Evolutionary conservation across 35 echinoderm and acorn worm genomes (phyloP).

Genomic region (Ophioderma brevispina): DNA sequence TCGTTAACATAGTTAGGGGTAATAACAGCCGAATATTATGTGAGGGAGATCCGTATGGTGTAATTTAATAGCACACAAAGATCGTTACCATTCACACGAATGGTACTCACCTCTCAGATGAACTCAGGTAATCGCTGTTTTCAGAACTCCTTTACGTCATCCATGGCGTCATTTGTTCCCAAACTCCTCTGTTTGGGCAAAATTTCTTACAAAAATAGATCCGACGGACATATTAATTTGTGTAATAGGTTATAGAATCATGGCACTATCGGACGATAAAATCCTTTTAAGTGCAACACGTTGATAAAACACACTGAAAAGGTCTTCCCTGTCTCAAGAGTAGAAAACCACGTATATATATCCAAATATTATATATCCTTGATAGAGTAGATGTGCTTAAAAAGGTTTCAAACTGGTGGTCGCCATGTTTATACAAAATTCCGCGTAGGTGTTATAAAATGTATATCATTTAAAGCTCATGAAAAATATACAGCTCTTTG

Average conservation of each 20-base stretch:
- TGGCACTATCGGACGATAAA: background rate
- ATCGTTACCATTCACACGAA: background rate
- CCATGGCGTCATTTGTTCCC: background rate
- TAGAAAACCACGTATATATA: background rate
- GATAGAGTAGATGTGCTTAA: background rate
- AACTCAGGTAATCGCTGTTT: background rate
- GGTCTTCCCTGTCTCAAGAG: background rate
- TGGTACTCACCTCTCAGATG: background rate
- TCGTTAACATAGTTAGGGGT: too few relatives aligned
- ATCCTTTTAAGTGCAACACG: background rate
- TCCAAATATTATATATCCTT: background rate
- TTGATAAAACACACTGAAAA: background rate
- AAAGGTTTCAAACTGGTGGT: background rate
- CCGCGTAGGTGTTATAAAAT: background rate
- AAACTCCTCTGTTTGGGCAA: background rate
- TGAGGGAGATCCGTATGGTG: too few relatives aligned
- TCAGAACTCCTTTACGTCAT: background rate
- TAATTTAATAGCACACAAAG: too few relatives aligned
- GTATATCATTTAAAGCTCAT: slow-evolving; percentile 14
- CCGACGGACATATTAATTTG: background rate
- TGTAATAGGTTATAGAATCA: background rate
- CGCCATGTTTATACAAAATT: background rate
- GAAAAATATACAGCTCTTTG: background rate
- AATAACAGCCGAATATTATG: too few relatives aligned
- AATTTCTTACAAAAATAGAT: background rate